Evolutionary conservation across 2,888 invertebrate genomes (phyloP).

Genomic region (Ligdia adustata): DNA sequence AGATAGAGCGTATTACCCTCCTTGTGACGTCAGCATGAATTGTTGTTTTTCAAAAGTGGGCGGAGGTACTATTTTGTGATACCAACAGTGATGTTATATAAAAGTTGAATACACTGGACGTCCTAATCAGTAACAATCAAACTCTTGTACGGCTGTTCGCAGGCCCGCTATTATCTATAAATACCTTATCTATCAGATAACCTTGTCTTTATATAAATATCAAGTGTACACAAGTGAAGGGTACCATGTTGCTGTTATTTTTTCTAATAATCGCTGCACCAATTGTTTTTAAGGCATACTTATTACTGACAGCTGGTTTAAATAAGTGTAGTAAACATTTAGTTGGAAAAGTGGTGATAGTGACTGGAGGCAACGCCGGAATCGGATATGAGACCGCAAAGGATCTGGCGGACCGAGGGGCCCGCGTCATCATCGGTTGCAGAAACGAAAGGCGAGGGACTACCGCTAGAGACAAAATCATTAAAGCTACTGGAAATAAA

Average conservation of each 20-base stretch:
- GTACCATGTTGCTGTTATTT: conserved; percentile 9
- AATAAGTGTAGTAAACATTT: conserved; percentile 69
- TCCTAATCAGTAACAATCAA: not conserved
- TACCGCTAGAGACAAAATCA: conserved; percentile 65
- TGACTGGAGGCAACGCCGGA: conserved; percentile 93
- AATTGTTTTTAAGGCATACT: conserved; percentile 15
- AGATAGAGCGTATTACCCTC: no score
- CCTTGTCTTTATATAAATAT: not conserved
- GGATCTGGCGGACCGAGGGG: conserved; percentile 88
- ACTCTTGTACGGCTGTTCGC: not conserved
- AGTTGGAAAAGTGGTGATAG: conserved; percentile 92
- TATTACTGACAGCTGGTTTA: conserved; percentile 39
- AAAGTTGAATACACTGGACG: no score
- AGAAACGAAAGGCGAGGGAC: conserved; percentile 87
- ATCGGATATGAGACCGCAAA: conserved; percentile 91
- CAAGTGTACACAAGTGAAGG: not conserved
- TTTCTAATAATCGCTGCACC: conserved; percentile 3
- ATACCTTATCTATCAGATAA: no score
- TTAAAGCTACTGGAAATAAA: conserved; percentile 49
- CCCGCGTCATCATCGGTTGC: conserved; percentile 91
- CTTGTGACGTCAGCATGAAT: no score
- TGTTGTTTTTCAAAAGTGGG: no score
- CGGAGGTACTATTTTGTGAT: no score
- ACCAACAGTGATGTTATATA: no score
- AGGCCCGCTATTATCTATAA: no score